Percentiles rank a stretch among this genome's conserved stretches.
Evolutionary conservation across 2,113 vertebrate genomes (phyloP).

Genomic region (Limnothrissa miodon): DNA sequence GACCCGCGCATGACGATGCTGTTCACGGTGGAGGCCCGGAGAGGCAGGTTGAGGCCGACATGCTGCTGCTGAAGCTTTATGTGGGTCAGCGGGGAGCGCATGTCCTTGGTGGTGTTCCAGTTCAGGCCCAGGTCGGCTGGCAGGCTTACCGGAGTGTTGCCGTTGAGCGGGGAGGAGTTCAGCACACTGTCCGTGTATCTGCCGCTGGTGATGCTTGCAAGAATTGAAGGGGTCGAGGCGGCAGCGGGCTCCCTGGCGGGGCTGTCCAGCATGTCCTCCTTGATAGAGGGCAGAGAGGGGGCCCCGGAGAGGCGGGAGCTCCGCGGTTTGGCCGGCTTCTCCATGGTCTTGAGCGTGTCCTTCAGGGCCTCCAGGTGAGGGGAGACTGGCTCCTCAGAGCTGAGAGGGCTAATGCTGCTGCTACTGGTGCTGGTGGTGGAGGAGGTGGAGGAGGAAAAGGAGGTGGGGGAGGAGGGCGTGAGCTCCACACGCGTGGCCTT

Average conservation of each 20-base stretch:
- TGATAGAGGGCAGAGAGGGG: constrained; percentile 74
- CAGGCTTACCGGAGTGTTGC: constrained; percentile 46
- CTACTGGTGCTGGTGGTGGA: neutral
- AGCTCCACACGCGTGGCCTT: constrained; percentile 67
- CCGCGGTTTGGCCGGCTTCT: constrained; percentile 70
- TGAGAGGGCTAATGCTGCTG: constrained; percentile 60
- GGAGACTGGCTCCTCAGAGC: constrained; percentile 57
- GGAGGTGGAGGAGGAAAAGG: neutral
- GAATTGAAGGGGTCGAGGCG: too few species aligned
- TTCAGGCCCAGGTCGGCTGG: constrained; percentile 63
- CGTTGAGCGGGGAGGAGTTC: neutral
- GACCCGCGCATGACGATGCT: constrained; percentile 59
- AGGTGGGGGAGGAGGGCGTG: constrained; percentile 49
- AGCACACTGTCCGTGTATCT: neutral
- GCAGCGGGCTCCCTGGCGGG: constrained; percentile 37
- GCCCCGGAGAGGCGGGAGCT: constrained; percentile 52
- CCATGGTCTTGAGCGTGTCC: constrained; percentile 86
- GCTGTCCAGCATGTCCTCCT: constrained; percentile 70
- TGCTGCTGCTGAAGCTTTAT: constrained; percentile 59
- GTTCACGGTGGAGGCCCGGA: constrained; percentile 27
- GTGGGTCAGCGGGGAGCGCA: constrained; percentile 61
- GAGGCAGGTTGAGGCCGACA: neutral
- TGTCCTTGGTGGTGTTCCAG: constrained; percentile 51
- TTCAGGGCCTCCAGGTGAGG: constrained; percentile 83
- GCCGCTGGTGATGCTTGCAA: neutral